Conservation (phyloP, 2,113 vertebrate species). For the Arothron firmamentum region DNA sequence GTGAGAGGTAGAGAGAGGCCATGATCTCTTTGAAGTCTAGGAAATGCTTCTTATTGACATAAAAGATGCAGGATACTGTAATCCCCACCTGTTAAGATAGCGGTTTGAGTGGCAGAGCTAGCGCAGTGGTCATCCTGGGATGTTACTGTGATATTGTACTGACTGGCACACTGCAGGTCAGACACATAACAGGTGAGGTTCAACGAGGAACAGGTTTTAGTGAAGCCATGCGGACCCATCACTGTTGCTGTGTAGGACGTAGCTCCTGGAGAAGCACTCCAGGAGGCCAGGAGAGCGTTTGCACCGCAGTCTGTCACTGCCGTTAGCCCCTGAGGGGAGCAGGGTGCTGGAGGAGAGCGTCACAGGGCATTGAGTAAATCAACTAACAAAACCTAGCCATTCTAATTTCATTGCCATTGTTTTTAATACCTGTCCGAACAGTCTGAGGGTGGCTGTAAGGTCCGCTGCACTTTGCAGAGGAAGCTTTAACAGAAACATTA, state of each 20-base stretch:
- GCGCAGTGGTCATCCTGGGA: slow-evolving; percentile 37
- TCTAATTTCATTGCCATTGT: neutral
- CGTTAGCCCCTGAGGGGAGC: slow-evolving; percentile 43
- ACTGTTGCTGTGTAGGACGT: slow-evolving; percentile 44
- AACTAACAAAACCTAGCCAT: neutral
- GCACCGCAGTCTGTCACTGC: slow-evolving; percentile 37
- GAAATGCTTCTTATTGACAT: neutral
- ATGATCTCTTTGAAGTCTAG: neutral
- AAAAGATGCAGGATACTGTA: slow-evolving; percentile 2
- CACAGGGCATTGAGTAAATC: neutral
- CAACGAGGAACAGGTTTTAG: slow-evolving; percentile 31
- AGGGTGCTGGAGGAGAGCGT: slow-evolving; percentile 45
- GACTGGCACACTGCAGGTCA: slow-evolving; percentile 48
- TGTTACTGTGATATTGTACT: slow-evolving; percentile 48
- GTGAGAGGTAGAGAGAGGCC: neutral
- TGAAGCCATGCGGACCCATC: slow-evolving; percentile 32
- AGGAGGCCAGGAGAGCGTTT: slow-evolving; percentile 47
- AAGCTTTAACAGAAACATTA: slow-evolving; percentile 56
- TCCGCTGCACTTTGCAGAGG: slow-evolving; percentile 52
- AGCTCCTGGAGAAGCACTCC: slow-evolving; percentile 44
- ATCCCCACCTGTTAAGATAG: slow-evolving; percentile 33
- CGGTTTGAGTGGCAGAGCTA: slow-evolving; percentile 41
- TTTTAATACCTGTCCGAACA: slow-evolving; percentile 48
- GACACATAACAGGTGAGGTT: slow-evolving; percentile 46
- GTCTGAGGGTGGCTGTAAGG: slow-evolving; percentile 27